These are phyloP conservation scores for Andrena bucephala DNA, from an alignment of 2,888 invertebrate genomes.

Conservation along the genomic window DNA sequence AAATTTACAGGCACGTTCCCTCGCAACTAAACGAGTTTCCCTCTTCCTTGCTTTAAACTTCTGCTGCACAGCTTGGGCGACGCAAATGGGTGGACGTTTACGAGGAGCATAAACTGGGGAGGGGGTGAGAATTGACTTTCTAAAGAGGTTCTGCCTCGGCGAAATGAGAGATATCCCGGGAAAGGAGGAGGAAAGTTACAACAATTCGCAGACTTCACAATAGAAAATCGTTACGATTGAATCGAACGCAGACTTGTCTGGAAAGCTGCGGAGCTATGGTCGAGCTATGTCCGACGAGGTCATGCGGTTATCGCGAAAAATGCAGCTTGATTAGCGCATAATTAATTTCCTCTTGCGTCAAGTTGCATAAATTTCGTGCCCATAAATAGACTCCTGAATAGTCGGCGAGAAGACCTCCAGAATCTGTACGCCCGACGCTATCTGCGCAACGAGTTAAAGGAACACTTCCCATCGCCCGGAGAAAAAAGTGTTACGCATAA, in stretches of 20 bases:
- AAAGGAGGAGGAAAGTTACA: constrained; percentile 64
- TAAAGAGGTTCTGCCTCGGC: constrained; percentile 64
- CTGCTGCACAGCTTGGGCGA: neutral
- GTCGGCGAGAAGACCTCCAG: constrained; percentile 16
- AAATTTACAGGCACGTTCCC: neutral
- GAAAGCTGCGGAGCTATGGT: constrained; percentile 33
- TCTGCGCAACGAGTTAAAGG: neutral
- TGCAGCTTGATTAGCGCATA: constrained; percentile 53
- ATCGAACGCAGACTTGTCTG: constrained; percentile 23
- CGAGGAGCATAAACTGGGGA: neutral
- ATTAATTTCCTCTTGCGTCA: constrained; percentile 52
- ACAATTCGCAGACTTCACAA: neutral
- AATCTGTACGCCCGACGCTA: constrained; percentile 11
- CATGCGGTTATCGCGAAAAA: constrained; percentile 57
- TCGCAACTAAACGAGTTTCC: neutral
- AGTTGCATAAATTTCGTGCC: constrained; percentile 51
- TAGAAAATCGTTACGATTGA: constrained; percentile 12
- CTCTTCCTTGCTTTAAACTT: constrained; percentile 3
- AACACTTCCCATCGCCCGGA: neutral
- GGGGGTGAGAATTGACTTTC: constrained; percentile 17
- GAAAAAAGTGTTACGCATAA: constrained; percentile 2
- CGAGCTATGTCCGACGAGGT: constrained; percentile 53
- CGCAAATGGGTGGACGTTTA: constrained; percentile 11
- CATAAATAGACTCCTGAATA: constrained; percentile 35
- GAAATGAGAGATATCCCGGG: constrained; percentile 69